Evolutionary conservation across 2,888 invertebrate species (phyloP), one percentile per base, ranked within the genome.

Genomic region (Acleris holmiana): DNA sequence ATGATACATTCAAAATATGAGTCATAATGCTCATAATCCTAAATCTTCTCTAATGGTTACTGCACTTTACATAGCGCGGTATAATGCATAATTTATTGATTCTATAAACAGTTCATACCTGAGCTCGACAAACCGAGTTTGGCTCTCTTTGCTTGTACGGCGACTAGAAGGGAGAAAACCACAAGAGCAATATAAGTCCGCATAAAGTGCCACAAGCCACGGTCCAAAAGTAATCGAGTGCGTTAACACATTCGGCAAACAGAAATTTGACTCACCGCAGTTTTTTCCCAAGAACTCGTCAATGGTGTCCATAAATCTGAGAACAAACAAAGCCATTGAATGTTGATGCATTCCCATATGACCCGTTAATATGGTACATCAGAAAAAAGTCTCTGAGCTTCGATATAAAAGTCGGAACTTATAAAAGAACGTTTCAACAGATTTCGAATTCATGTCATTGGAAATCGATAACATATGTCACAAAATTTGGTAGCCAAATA

Each of bases 281-380:
- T 84, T 76, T 74, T 79, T 84, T 80, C 77, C 78, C 77, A 90
- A 78, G 76, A 87, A 88, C 73, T 83, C 82, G 72, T 92, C 91
- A 76, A 89, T 81, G 44, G 85, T 77, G 65, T 85, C 73, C 81
- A 84, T 85, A 78, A 92, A 92, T 84, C 92, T 92, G 89, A 44
- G 85, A 89, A 75, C 65, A 86, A 83, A 85, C 73, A 85, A 80
- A 79, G 67, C 59, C 67, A 73, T 76, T 81, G 72, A 79, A 76
- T 77, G 35, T 50, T 48, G 35, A 1, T 54, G 50, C 51, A 29
- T 54, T 49, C 41, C 29, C 64, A 41, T 23, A 58, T 18, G 17
- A 51, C 40, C 19, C 10, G 41, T 40, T 49, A 55, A 55, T 23
- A 60, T 29, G 23, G 8, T 29, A 29, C 19, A 44, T 35, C 18